Conservation (phyloP, 2,113 vertebrate species). For the Tiliqua scincoides region DNA sequence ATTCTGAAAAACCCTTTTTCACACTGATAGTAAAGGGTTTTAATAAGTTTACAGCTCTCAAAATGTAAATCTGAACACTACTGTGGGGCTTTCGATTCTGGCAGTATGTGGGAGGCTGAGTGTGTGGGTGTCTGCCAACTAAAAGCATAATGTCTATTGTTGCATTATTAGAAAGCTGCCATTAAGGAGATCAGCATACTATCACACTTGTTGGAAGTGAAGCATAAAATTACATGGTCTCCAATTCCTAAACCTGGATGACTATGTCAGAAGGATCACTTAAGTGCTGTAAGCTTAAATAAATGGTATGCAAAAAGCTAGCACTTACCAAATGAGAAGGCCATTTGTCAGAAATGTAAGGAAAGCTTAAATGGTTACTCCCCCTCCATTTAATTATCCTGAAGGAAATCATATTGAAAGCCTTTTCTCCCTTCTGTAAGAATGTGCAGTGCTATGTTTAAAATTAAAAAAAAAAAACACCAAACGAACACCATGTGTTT, state of each 20-base stretch:
- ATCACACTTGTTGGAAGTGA: slow-evolving; percentile 19
- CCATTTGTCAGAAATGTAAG: slow-evolving; percentile 42
- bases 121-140: slow-evolving; percentile 42
- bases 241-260: slow-evolving; percentile 45
- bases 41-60: slow-evolving; percentile 33
- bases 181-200: slow-evolving; percentile 47
- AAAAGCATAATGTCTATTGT: slow-evolving; percentile 55
- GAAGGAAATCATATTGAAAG: slow-evolving; percentile 28
- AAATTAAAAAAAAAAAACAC: slow-evolving; percentile 33
- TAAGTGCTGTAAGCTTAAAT: slow-evolving; percentile 32
- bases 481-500: neutral
- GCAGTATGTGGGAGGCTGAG: slow-evolving; percentile 2
- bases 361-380: slow-evolving; percentile 27
- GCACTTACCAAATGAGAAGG: slow-evolving; percentile 30
- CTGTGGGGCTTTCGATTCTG: slow-evolving; percentile 31
- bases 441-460: neutral
- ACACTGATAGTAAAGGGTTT: slow-evolving; percentile 23
- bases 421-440: neutral
- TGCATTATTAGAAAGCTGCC: slow-evolving; percentile 60
- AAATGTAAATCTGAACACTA: slow-evolving; percentile 50
- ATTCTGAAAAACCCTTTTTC: slow-evolving; percentile 38
- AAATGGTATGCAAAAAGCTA: slow-evolving; percentile 33
- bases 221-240: slow-evolving; percentile 27
- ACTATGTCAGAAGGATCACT: slow-evolving; percentile 41
- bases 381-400: slow-evolving; percentile 34